phyloP scores from a whole-genome alignment of 2,113 vertebrate species.

The Eolophus roseicapilla region DNA sequence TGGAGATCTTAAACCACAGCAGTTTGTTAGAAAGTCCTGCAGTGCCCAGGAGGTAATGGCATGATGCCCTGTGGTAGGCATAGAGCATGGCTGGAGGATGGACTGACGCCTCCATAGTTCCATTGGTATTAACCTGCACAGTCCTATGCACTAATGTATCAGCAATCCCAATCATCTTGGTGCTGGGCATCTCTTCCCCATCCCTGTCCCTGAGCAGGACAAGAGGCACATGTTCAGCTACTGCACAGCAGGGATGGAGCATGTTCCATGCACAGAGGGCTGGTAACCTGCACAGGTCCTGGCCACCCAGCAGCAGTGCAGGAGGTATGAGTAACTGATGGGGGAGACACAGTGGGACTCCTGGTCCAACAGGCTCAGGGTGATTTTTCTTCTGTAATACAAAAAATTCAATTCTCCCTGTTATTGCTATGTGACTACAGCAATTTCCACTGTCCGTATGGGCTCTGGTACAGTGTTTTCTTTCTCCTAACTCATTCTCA shows the following conservation, averaged over 20 bases:
- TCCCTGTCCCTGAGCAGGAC: background rate
- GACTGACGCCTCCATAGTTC: accelerated
- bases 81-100: background rate
- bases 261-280: accelerated
- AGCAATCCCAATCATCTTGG: accelerated
- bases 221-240: accelerated
- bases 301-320: background rate
- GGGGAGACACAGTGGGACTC: background rate
- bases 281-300: background rate
- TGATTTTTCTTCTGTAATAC: background rate
- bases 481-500: background rate
- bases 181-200: background rate
- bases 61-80: background rate
- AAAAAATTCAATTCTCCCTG: background rate
- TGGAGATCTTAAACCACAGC: background rate
- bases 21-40: background rate
- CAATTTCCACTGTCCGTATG: background rate
- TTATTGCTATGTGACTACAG: background rate
- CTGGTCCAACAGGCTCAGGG: background rate
- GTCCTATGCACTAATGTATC: accelerated
- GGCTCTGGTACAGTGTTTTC: background rate
- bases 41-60: accelerated
- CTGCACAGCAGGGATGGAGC: accelerated
- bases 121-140: accelerated
- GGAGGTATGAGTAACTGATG: background rate